Percentiles rank a stretch among this genome's conserved stretches.
Evolutionary conservation across 2,113 vertebrate genomes (phyloP).

Genomic region (Istiophorus platypterus): DNA sequence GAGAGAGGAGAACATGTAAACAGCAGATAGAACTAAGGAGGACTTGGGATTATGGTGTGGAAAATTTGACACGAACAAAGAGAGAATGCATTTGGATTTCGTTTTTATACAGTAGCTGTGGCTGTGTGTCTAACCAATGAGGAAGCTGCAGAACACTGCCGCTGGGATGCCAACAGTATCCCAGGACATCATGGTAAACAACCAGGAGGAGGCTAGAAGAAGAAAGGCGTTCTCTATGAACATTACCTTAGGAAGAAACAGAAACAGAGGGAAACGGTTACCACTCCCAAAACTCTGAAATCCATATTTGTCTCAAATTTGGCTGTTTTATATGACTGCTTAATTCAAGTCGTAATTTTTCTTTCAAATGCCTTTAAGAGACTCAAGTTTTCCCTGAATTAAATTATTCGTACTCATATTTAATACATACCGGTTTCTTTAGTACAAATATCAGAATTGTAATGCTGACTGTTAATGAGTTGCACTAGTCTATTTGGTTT

Average conservation of each 20-base stretch:
- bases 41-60: neutral
- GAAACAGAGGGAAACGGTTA: neutral
- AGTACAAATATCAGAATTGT: too few relatives aligned
- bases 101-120: neutral
- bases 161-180: slow-evolving; percentile 79
- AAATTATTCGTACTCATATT: too few relatives aligned
- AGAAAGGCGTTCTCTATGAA: slow-evolving; percentile 86
- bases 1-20: slow-evolving; percentile 62
- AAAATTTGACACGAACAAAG: neutral
- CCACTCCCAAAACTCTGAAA: neutral
- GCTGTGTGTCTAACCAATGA: slow-evolving; percentile 83
- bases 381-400: too few relatives aligned
- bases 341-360: neutral
- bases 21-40: neutral
- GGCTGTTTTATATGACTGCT: too few relatives aligned
- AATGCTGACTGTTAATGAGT: too few relatives aligned
- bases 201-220: slow-evolving; percentile 85
- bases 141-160: slow-evolving; percentile 85
- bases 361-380: neutral
- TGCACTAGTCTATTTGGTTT: too few relatives aligned
- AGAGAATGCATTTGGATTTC: neutral
- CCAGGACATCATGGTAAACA: slow-evolving; percentile 84
- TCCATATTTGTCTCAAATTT: neutral
- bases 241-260: slow-evolving; percentile 70
- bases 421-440: too few relatives aligned